A percentile compares a stretch with the other conserved stretches of the same genome.
Conservation (phyloP, 2,888 invertebrate genomes). For the Aspidiotus destructor region DNA sequence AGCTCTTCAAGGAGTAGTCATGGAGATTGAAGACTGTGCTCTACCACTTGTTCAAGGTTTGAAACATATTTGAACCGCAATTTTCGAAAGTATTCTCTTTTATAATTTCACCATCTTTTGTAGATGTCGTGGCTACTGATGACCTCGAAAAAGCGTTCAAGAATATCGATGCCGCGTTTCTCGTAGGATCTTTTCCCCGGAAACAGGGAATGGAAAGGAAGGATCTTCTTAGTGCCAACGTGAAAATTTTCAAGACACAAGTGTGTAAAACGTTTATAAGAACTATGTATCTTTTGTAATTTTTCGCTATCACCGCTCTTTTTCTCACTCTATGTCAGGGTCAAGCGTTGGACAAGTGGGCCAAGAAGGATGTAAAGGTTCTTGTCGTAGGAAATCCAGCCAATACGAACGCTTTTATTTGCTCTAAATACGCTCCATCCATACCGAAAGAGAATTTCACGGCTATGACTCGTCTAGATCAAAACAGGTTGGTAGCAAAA, state of each 20-base stretch:
- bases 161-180: conserved; percentile 88
- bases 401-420: conserved; percentile 95
- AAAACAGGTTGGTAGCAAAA: conserved; percentile 52
- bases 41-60: conserved; percentile 70
- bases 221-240: conserved; percentile 92
- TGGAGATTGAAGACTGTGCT: conserved; percentile 95
- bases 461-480: conserved; percentile 96
- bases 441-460: conserved; percentile 94
- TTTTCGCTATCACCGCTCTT: not conserved
- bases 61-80: not conserved
- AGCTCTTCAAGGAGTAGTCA: conserved; percentile 94
- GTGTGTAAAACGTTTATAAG: conserved; percentile 35
- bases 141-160: conserved; percentile 88
- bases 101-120: conserved; percentile 35
- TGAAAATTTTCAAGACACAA: conserved; percentile 94
- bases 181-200: conserved; percentile 97
- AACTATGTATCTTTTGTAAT: not conserved
- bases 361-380: conserved; percentile 86
- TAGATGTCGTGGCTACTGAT: conserved; percentile 71
- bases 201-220: conserved; percentile 98
- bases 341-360: conserved; percentile 78
- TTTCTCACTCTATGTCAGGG: conserved; percentile 47
- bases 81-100: not conserved
- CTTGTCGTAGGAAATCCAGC: conserved; percentile 99
- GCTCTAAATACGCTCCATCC: conserved; percentile 88